A percentile compares a stretch with the other conserved stretches of the same genome.
Conservation (phyloP, 2,888 invertebrate genomes). For the Acronicta leporina region DNA sequence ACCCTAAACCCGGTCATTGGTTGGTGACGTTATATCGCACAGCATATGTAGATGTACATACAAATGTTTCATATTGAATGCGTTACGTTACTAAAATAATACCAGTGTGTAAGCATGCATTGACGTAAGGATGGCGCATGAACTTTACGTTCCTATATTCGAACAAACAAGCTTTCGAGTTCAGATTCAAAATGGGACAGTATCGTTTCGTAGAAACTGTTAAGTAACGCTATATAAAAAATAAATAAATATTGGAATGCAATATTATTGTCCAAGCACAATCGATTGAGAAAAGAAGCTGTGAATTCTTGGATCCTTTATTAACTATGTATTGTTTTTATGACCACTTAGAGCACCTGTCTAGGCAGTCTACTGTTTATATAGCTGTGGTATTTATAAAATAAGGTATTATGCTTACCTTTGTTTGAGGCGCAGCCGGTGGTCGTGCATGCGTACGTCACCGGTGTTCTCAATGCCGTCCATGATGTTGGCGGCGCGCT, state of each 20-base stretch:
- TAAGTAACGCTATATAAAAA: no score
- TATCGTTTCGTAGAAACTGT: conserved; percentile 5
- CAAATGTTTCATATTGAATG: conserved; percentile 53
- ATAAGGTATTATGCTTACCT: conserved; percentile 87
- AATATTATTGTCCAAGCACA: not conserved
- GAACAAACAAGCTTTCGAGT: conserved; percentile 34
- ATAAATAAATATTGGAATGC: not conserved
- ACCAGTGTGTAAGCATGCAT: conserved; percentile 51
- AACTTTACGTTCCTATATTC: conserved; percentile 46
- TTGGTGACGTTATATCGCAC: conserved; percentile 54
- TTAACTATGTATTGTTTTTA: conserved; percentile 6
- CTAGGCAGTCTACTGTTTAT: not conserved
- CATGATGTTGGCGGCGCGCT: conserved; percentile 94
- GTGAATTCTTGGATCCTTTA: conserved; percentile 5
- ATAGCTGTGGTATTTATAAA: conserved; percentile 6
- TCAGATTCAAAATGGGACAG: conserved; percentile 10
- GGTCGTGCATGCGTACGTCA: conserved; percentile 96
- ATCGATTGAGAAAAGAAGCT: conserved; percentile 10
- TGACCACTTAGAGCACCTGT: not conserved
- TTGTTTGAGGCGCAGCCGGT: conserved; percentile 96
- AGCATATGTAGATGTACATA: conserved; percentile 23
- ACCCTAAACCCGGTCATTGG: conserved; percentile 73
- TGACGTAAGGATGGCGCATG: conserved; percentile 55
- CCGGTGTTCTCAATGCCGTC: conserved; percentile 97
- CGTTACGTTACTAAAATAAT: conserved; percentile 60